A percentile compares a stretch with the other conserved stretches of the same genome.
Evolutionary conservation across 2,113 vertebrate species (phyloP).

Genomic region (Muscicapa adusta): DNA sequence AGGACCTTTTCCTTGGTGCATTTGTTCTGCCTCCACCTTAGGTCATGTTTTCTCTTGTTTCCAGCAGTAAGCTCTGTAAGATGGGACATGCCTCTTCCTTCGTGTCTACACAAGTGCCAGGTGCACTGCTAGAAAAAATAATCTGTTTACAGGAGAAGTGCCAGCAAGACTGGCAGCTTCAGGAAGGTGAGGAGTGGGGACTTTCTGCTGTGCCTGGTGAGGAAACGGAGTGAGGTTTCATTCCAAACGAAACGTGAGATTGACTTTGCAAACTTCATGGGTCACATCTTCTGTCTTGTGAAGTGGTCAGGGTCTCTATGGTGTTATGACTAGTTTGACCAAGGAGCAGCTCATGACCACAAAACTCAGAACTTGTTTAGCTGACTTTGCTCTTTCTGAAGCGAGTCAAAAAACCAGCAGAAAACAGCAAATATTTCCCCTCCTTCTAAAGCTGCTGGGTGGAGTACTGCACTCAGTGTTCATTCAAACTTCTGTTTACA

Average conservation of each 20-base stretch:
- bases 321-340: neutral
- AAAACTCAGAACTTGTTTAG: neutral
- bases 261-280: neutral
- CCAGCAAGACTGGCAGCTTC: neutral
- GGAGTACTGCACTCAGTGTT: neutral
- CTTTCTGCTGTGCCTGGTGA: neutral
- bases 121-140: neutral
- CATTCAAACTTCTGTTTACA: neutral
- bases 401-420: neutral
- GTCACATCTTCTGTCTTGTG: neutral
- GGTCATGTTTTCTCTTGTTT: neutral
- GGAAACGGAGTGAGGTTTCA: neutral
- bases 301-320: neutral
- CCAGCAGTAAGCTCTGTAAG: neutral
- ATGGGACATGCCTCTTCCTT: neutral
- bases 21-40: neutral
- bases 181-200: neutral
- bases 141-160: neutral
- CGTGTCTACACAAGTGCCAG: constrained; percentile 11
- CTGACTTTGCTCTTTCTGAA: neutral
- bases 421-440: neutral
- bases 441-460: neutral
- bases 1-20: neutral
- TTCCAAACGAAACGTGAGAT: neutral
- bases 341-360: neutral